These are phyloP conservation scores for Trissolcus japonicus DNA, from an alignment of 2,888 invertebrate species.

Conservation along the genomic window DNA sequence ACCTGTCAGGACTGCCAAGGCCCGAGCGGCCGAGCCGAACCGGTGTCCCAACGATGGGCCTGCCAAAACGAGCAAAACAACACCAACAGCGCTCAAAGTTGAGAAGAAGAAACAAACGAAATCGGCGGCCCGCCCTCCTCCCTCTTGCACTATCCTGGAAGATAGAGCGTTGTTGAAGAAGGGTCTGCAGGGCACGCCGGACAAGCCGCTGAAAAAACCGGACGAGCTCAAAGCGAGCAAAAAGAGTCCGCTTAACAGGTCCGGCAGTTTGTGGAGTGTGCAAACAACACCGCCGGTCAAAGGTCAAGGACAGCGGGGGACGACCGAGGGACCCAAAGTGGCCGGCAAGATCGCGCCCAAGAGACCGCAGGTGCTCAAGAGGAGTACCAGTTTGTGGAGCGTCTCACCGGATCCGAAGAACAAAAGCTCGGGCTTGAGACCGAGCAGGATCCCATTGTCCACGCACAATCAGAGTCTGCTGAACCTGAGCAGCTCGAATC, in stretches of 20 bases:
- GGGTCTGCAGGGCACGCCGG: constrained; percentile 64
- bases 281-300: constrained; percentile 38
- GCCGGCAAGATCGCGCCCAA: constrained; percentile 16
- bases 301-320: constrained; percentile 7
- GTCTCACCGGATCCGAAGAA: constrained; percentile 62
- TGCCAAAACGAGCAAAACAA: neutral
- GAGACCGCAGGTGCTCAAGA: constrained; percentile 60
- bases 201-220: constrained; percentile 67
- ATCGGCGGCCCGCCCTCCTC: constrained; percentile 22
- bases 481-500: constrained; percentile 69
- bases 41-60: constrained; percentile 4
- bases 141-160: constrained; percentile 72
- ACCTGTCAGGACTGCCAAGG: constrained; percentile 8
- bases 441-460: constrained; percentile 71
- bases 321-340: constrained; percentile 29
- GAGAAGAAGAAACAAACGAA: constrained; percentile 58
- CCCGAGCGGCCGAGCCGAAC: constrained; percentile 19
- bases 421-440: constrained; percentile 63
- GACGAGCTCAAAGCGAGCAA: constrained; percentile 61
- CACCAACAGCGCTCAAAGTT: constrained; percentile 28
- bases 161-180: constrained; percentile 72
- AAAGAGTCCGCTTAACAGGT: constrained; percentile 67
- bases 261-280: constrained; percentile 69
- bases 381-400: constrained; percentile 72
- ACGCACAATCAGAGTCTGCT: constrained; percentile 73